A percentile compares a stretch with the other conserved stretches of the same genome.
Conservation (phyloP, 2,888 invertebrate genomes). For the Epinotia nisella region DNA sequence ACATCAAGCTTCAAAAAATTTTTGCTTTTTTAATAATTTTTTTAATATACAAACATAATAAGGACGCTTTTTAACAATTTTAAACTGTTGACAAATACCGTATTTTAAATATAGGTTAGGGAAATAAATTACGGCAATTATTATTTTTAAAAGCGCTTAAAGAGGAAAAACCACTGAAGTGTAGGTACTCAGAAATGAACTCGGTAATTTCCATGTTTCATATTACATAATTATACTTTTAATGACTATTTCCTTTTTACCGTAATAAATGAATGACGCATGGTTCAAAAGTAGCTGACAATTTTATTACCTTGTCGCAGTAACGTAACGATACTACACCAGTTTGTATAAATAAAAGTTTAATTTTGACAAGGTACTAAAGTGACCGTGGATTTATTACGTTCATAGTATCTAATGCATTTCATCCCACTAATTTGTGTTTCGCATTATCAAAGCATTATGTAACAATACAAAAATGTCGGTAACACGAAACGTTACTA, state of each 20-base stretch:
- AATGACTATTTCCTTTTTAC: constrained; percentile 20
- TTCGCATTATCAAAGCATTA: neutral
- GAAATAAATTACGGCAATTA: neutral
- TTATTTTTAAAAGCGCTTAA: neutral
- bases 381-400: constrained; percentile 1
- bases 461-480: neutral
- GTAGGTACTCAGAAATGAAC: neutral
- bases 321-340: neutral
- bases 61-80: neutral
- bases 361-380: neutral
- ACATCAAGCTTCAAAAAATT: too few species aligned
- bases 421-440: constrained; percentile 19
- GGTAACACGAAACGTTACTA: constrained; percentile 22
- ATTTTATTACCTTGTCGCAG: neutral
- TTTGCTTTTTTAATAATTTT: too few species aligned
- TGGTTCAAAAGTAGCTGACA: neutral
- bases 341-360: neutral
- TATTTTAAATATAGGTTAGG: neutral
- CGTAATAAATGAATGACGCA: neutral
- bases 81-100: too few species aligned
- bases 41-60: neutral
- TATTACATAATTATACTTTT: neutral
- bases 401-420: neutral
- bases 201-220: constrained; percentile 17
- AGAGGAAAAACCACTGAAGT: constrained; percentile 7